Percentiles rank a stretch among this genome's conserved stretches.
These are phyloP conservation scores for Drosophila bipectinata DNA, from an alignment of 1,140 invertebrate genomes.

Conservation along the genomic window DNA sequence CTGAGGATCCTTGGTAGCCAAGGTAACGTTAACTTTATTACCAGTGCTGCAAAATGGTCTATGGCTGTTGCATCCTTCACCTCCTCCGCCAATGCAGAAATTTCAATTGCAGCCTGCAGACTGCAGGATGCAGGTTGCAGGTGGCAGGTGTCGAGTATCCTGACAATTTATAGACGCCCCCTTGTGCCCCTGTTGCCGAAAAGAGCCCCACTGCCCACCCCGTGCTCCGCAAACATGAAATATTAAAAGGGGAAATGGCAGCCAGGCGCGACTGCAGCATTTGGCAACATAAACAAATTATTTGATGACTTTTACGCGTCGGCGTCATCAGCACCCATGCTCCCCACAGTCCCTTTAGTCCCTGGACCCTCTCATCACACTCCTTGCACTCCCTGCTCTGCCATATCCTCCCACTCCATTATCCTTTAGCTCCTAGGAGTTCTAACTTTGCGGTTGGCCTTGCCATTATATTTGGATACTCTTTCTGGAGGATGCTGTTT, in stretches of 20 bases:
- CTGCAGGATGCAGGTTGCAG: constrained; percentile 4
- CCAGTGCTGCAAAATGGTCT: constrained; percentile 35
- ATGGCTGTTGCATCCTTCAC: constrained; percentile 23
- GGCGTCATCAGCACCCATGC: constrained; percentile 6
- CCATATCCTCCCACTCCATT: neutral
- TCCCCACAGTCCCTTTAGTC: neutral
- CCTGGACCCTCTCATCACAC: neutral
- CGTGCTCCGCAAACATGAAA: constrained; percentile 37
- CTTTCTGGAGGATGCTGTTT: too few species aligned
- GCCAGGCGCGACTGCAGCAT: constrained; percentile 37
- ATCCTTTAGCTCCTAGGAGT: neutral
- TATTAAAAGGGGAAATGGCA: constrained; percentile 35
- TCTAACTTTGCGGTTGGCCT: constrained; percentile 5
- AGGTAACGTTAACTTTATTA: constrained; percentile 53
- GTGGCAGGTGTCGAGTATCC: constrained; percentile 6
- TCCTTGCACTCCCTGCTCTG: neutral
- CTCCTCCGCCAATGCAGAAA: neutral
- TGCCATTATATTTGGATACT: neutral
- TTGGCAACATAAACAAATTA: constrained; percentile 78
- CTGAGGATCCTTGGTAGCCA: constrained; percentile 9
- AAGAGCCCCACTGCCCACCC: too few species aligned
- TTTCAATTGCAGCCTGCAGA: constrained; percentile 10
- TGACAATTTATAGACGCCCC: constrained; percentile 1
- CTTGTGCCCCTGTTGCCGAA: neutral
- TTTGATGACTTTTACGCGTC: constrained; percentile 69